Conservation (phyloP, 2,113 vertebrate species). For the Myiagra hebetior region DNA sequence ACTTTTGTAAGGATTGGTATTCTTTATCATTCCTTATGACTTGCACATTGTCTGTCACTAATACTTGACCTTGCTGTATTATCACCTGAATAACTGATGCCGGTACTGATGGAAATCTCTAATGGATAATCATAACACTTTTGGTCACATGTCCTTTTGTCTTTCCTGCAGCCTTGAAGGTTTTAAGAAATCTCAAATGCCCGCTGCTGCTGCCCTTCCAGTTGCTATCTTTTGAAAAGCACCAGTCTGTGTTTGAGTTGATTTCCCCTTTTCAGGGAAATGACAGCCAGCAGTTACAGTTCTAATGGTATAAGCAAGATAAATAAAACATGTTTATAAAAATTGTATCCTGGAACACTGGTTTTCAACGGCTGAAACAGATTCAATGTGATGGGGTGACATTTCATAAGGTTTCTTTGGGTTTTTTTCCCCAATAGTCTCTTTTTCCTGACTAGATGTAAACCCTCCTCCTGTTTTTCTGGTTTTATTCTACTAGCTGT, state of each 20-base stretch:
- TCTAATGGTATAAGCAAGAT: constrained; percentile 75
- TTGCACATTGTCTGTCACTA: constrained; percentile 77
- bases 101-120: constrained; percentile 76
- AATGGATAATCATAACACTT: constrained; percentile 78
- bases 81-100: constrained; percentile 74
- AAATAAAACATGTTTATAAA: constrained; percentile 83
- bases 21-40: constrained; percentile 75
- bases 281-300: constrained; percentile 75
- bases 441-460: background rate
- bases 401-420: background rate
- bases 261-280: constrained; percentile 79
- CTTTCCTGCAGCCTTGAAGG: constrained; percentile 76
- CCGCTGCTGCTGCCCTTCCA: constrained; percentile 78
- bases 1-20: constrained; percentile 77
- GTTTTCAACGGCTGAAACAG: constrained; percentile 70
- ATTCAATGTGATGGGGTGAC: constrained; percentile 4
- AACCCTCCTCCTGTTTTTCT: background rate
- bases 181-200: constrained; percentile 76
- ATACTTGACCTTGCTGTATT: constrained; percentile 76
- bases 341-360: constrained; percentile 76
- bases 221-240: constrained; percentile 81
- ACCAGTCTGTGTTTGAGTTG: constrained; percentile 78
- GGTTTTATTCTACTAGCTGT: background rate
- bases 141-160: constrained; percentile 71
- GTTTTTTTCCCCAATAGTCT: background rate